Evolutionary conservation across 2,888 invertebrate species (phyloP).

Genomic region (Branchellion lobata): DNA sequence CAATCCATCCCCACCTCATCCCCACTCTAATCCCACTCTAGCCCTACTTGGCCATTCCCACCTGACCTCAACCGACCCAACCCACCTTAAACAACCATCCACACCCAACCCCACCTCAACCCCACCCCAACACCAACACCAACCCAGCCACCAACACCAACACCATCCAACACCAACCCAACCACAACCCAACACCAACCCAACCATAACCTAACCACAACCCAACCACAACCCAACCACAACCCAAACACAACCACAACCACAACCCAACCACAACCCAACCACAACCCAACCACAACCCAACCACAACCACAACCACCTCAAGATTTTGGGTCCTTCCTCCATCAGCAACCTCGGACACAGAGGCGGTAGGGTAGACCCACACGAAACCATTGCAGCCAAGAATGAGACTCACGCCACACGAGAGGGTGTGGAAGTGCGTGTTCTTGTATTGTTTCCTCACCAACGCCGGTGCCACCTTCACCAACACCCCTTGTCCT

Average conservation of each 20-base stretch:
- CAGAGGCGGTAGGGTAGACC: conserved; percentile 74
- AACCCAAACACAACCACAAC: conserved; percentile 50
- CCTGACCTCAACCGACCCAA: too few relatives aligned
- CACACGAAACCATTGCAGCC: conserved; percentile 96
- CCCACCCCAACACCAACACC: too few relatives aligned
- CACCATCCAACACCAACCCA: not conserved
- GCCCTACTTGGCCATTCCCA: too few relatives aligned
- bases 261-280: conserved; percentile 56
- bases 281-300: conserved; percentile 46
- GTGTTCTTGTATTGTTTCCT: conserved; percentile 79
- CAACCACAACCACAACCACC: conserved; percentile 58
- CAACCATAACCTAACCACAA: too few relatives aligned
- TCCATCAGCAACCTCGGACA: conserved; percentile 64
- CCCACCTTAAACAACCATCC: too few relatives aligned
- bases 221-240: not conserved
- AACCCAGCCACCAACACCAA: too few relatives aligned
- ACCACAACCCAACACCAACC: not conserved
- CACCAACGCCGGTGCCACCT: conserved; percentile 86
- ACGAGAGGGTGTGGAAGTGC: conserved; percentile 88
- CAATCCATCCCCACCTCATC: too few relatives aligned
- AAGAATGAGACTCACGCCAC: conserved; percentile 86
- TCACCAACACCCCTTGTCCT: conserved; percentile 82
- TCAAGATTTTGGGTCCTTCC: conserved; percentile 78
- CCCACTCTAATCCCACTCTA: too few relatives aligned
- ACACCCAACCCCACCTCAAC: too few relatives aligned